Base-by-base conservation (phyloP, 37 sponge, comb jelly and placozoan species). In the Spongilla lacustris region DNA sequence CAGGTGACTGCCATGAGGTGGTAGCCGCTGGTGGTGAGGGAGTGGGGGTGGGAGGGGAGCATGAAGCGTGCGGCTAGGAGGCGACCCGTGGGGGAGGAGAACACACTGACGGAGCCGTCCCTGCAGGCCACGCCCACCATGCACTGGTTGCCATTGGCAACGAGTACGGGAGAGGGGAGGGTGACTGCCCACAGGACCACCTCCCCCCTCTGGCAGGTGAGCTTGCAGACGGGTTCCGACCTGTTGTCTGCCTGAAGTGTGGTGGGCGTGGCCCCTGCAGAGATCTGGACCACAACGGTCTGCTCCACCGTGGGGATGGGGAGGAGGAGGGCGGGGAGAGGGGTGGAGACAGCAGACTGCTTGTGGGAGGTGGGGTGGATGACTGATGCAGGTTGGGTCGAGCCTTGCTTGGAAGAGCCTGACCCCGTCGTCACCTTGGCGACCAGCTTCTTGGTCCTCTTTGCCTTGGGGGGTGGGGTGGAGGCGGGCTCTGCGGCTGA, bases 51-150 rank as follows among this genome's bases (percentile, higher is more conserved):
- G 49, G 68, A 34, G 22, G 83, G 50, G 41, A 86, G 69, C 41
- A 48, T 25, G 34, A 93, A 77, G n/a, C 75, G 85, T 8, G 84
- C 68, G 4, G 86, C 6, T 1, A 89, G 36, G 22, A 78, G 36
- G 8, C 93, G 73, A 17, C 93, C 93, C 27, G 77, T 89, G 25
- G 29, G 46, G 58, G 82, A 75, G 6, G 94, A 87, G 24, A 86
- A 86, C 17, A 93, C 14, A n/a, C 30, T 26, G 28, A 90, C 22
- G 36, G 91, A 79, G 23, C 68, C 78, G 71, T 90, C 86, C 27
- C 69, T 17, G 31, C 91, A 89, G 23, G 80, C 88, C 6, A 81
- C 84, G 46, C 83, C 82, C 13, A 82, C 77, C n/a, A 93, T 69
- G 31, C 28, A 11, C 24, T 69, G 49, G 81, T 81, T 93, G 19